Percentiles rank a stretch among this genome's conserved stretches.
phyloP scores from a whole-genome alignment of 1,140 invertebrate genomes.

The Pseudomyrmex pallidus region DNA sequence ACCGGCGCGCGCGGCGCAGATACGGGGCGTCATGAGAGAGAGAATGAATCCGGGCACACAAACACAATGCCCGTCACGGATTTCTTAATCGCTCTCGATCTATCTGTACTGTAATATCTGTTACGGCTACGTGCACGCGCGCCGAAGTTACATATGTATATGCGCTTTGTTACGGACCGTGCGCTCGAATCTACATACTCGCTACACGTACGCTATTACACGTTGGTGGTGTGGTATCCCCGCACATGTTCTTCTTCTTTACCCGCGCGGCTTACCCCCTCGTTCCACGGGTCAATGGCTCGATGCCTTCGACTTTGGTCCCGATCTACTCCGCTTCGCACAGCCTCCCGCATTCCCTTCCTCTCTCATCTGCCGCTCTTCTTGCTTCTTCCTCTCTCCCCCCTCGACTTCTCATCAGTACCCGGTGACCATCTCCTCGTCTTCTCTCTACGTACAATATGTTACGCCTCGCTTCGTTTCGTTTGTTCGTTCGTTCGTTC shows the following conservation, averaged over 20 bases:
- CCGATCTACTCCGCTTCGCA: slow-evolving; percentile 70
- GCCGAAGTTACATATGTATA: slow-evolving; percentile 36
- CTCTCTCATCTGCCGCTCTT: not conserved
- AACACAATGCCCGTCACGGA: slow-evolving; percentile 83
- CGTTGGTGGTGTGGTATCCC: slow-evolving; percentile 28
- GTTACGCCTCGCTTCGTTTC: slow-evolving; percentile 22
- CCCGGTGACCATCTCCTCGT: slow-evolving; percentile 17
- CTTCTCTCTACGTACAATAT: slow-evolving; percentile 46
- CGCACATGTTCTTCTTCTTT: slow-evolving; percentile 53
- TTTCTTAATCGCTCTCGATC: slow-evolving; percentile 84
- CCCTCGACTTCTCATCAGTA: not conserved
- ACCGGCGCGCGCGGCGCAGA: slow-evolving; percentile 15
- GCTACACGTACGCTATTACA: slow-evolving; percentile 1
- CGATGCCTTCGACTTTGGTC: slow-evolving; percentile 59
- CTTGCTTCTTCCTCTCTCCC: not conserved
- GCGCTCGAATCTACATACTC: slow-evolving; percentile 27
- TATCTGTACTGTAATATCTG: slow-evolving; percentile 79
- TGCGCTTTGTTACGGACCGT: slow-evolving; percentile 32
- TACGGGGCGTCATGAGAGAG: slow-evolving; percentile 61
- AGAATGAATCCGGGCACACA: slow-evolving; percentile 41
- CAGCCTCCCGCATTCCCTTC: slow-evolving; percentile 23
- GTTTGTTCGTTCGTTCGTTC: slow-evolving; percentile 56
- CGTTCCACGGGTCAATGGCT: slow-evolving; percentile 80
- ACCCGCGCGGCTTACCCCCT: slow-evolving; percentile 69
- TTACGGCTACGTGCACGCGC: slow-evolving; percentile 43